Conservation (phyloP, 2,113 vertebrate genomes). For the Actenoides lindsayi region DNA sequence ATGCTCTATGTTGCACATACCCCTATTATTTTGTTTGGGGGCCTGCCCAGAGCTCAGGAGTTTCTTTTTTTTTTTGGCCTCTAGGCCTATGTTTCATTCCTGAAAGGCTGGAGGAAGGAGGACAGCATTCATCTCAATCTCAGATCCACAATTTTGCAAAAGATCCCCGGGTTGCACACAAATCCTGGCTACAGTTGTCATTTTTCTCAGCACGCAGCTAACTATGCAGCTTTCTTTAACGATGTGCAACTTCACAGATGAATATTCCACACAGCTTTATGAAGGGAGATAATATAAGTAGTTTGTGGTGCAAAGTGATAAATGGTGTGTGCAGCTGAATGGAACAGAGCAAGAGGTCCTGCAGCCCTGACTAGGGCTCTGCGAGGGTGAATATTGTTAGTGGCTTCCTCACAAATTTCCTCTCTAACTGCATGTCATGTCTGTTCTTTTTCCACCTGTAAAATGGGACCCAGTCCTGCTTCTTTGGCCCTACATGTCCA, state of each 20-base stretch:
- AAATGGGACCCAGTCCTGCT: background rate
- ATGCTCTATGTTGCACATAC: background rate
- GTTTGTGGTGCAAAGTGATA: background rate
- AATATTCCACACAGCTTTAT: background rate
- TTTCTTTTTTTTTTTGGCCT: background rate
- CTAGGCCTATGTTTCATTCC: background rate
- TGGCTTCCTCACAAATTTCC: background rate
- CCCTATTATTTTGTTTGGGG: background rate
- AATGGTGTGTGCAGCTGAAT: background rate
- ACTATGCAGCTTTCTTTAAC: background rate
- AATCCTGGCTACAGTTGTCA: background rate
- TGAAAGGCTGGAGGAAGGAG: background rate
- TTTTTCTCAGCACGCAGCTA: background rate
- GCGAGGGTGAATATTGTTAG: background rate
- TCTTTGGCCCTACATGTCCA: background rate
- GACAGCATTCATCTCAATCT: background rate
- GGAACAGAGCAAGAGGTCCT: background rate
- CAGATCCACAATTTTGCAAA: background rate
- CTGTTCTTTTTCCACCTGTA: background rate
- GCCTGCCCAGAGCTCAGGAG: background rate
- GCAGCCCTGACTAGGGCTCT: background rate
- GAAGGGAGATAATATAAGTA: background rate
- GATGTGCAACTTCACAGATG: background rate
- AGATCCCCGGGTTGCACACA: accelerated
- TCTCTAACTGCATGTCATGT: background rate